Conservation (phyloP, 2,797 vertebrate species). For the Acanthurus leucopareius region DNA sequence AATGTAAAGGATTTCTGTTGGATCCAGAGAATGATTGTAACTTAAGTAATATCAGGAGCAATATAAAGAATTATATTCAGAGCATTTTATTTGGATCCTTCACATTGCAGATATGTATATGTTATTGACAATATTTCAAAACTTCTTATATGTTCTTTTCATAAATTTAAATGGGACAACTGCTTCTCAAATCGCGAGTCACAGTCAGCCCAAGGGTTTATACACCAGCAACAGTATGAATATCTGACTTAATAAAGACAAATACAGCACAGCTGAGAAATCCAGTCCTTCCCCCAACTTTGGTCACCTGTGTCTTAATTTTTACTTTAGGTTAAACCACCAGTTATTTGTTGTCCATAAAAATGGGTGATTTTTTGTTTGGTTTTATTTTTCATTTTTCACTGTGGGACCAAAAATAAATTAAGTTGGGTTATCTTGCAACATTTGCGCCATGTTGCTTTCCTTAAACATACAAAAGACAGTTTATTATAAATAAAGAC, state of each 20-base stretch:
- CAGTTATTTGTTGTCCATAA: neutral
- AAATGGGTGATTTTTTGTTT: neutral
- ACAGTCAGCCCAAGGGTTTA: neutral
- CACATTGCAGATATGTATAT: neutral
- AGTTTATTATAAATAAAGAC: neutral
- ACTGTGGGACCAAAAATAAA: neutral
- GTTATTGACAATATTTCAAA: no score
- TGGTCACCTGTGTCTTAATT: neutral
- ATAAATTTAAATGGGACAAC: no score
- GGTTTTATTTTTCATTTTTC: neutral
- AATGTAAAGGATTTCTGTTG: no score
- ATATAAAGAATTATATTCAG: neutral
- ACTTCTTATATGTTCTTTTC: no score
- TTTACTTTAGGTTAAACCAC: neutral
- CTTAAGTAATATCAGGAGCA: neutral
- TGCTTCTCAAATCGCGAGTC: no score
- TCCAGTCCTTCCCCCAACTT: neutral
- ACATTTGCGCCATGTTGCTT: neutral
- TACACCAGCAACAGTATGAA: slow-evolving; percentile 11
- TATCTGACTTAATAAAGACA: neutral
- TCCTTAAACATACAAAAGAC: neutral
- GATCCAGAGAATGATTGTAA: no score
- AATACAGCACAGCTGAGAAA: neutral
- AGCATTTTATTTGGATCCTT: no score
- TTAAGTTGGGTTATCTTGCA: neutral